Conservation (phyloP, 2,888 invertebrate species). For the Megastigmus dorsalis region DNA sequence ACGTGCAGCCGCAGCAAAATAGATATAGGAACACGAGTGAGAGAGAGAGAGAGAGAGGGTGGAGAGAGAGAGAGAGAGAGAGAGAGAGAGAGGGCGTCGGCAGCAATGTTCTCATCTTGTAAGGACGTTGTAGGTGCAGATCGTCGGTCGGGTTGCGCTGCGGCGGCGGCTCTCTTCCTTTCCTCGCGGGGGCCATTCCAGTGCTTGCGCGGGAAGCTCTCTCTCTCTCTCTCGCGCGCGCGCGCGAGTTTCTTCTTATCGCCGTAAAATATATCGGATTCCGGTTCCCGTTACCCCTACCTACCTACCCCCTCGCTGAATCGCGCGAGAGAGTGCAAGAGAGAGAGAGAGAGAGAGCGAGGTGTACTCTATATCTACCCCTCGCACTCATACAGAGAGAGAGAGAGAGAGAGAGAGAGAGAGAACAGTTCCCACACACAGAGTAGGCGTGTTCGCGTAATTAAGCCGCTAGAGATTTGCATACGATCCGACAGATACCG, state of each 20-base stretch:
- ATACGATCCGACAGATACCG: slow-evolving; percentile 70
- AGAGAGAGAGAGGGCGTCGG: background rate
- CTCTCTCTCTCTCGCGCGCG: no score
- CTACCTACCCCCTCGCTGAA: no score
- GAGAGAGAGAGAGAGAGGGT: background rate
- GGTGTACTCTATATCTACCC: no score
- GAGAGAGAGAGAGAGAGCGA: background rate
- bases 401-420: background rate
- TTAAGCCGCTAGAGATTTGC: slow-evolving; percentile 73
- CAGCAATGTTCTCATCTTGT: slow-evolving; percentile 46
- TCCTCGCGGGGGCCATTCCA: slow-evolving; percentile 49
- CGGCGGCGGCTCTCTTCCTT: slow-evolving; percentile 22
- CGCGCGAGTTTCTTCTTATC: slow-evolving; percentile 58
- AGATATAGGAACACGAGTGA: no score
- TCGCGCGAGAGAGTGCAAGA: no score
- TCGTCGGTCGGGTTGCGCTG: slow-evolving; percentile 20
- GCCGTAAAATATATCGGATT: slow-evolving; percentile 62
- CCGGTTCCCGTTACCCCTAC: slow-evolving; percentile 68
- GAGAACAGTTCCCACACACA: slow-evolving; percentile 42
- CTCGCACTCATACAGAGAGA: slow-evolving; percentile 7
- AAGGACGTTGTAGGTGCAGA: slow-evolving; percentile 43
- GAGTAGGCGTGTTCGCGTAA: slow-evolving; percentile 72
- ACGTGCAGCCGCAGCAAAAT: no score
- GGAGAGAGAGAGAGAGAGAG: background rate
- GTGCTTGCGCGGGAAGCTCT: no score